phyloP scores from a whole-genome alignment of 2,113 vertebrate species.

The Eubucco bourcierii region DNA sequence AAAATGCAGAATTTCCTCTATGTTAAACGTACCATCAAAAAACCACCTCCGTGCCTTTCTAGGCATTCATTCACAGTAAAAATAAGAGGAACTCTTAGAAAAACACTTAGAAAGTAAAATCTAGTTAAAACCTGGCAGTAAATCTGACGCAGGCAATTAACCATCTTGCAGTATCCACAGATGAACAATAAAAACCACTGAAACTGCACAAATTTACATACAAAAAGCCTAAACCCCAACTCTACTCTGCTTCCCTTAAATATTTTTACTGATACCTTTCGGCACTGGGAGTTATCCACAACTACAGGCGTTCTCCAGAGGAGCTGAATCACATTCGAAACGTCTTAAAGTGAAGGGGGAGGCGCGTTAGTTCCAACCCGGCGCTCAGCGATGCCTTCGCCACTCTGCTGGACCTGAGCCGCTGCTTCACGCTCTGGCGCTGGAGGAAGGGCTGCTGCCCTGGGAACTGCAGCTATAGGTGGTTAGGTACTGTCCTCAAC shows the following conservation, averaged over 20 bases:
- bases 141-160: slow-evolving; percentile 10
- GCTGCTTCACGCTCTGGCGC: not conserved
- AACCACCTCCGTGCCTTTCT: not conserved
- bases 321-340: not conserved
- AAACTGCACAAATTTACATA: slow-evolving; percentile 30
- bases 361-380: not conserved
- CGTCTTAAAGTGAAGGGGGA: not conserved
- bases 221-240: not conserved
- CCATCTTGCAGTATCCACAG: slow-evolving; percentile 17
- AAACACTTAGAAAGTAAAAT: slow-evolving; percentile 33
- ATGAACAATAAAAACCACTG: slow-evolving; percentile 23
- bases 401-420: slow-evolving; percentile 1
- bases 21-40: not conserved
- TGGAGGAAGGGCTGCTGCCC: not conserved
- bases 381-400: not conserved
- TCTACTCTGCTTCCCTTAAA: not conserved
- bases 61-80: slow-evolving; percentile 54
- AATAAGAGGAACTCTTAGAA: slow-evolving; percentile 40
- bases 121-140: slow-evolving; percentile 38
- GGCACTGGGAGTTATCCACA: not conserved
- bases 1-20: slow-evolving; percentile 11
- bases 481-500: slow-evolving; percentile 84
- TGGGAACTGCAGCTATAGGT: slow-evolving; percentile 73
- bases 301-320: not conserved
- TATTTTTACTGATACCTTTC: not conserved